Conservation (phyloP, 2,797 vertebrate genomes). For the Lacerta viridis region DNA sequence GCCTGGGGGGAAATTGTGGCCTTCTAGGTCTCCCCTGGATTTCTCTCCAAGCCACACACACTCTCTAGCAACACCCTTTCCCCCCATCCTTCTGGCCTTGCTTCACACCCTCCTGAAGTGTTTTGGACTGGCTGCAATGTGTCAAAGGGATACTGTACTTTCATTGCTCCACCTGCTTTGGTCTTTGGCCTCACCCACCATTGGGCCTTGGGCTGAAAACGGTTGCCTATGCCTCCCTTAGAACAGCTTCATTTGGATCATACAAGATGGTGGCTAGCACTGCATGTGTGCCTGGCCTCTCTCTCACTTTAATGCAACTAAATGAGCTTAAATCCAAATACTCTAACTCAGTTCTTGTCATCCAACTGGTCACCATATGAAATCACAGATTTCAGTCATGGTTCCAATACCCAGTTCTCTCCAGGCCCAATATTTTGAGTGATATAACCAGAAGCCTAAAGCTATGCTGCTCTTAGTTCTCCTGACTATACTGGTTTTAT, state of each 20-base stretch:
- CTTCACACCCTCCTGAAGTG: no score
- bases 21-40: no score
- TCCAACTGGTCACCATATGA: background rate
- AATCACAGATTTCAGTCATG: background rate
- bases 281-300: background rate
- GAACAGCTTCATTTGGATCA: background rate
- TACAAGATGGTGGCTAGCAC: background rate
- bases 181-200: no score
- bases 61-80: no score
- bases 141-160: no score
- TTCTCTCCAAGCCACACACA: no score
- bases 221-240: background rate
- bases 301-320: background rate
- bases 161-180: no score
- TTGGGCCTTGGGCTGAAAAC: no score
- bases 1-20: no score
- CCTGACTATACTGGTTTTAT: conserved; percentile 9
- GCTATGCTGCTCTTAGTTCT: background rate
- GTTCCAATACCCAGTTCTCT: background rate
- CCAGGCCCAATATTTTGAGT: background rate
- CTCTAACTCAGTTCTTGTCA: background rate
- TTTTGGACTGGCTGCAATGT: no score
- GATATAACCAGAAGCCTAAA: background rate
- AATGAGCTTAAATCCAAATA: background rate
- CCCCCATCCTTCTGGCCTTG: no score